Percentiles rank a stretch among this genome's conserved stretches.
Conservation (phyloP, 2,113 vertebrate species). For the Petrocephalus zakoni region DNA sequence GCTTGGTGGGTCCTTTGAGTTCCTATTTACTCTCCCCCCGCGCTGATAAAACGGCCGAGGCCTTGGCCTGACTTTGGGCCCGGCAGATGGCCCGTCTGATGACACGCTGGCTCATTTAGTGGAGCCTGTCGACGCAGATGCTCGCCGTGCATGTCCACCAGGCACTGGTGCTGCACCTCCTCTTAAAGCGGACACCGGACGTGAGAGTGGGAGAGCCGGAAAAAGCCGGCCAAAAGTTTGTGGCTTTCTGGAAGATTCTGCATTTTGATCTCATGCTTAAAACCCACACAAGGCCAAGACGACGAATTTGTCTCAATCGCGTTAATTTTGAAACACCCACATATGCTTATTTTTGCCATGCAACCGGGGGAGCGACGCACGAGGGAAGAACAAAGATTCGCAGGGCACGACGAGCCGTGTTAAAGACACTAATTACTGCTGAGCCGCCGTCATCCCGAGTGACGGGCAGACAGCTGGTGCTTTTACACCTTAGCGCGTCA, state of each 20-base stretch:
- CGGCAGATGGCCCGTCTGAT: not conserved
- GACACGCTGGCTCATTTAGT: not conserved
- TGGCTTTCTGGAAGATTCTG: not conserved
- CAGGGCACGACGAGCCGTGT: not conserved
- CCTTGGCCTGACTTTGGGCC: not conserved
- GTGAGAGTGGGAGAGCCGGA: not conserved
- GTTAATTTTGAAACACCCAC: not conserved
- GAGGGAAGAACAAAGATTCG: not conserved
- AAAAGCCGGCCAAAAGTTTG: not conserved
- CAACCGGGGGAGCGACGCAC: not conserved
- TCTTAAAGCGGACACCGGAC: not conserved
- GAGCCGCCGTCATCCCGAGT: not conserved
- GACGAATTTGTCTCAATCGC: not conserved
- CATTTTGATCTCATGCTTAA: not conserved
- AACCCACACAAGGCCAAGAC: slow-evolving; percentile 1
- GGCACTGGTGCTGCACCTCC: not conserved
- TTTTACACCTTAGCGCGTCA: not conserved
- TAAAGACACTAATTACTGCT: not conserved
- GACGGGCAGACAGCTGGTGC: not conserved
- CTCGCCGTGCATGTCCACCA: not conserved
- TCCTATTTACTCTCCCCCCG: not conserved
- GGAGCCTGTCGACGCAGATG: not conserved
- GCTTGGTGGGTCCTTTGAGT: not conserved
- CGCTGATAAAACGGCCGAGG: not conserved
- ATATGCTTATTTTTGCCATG: not conserved